Evolutionary conservation across 1,140 invertebrate species (phyloP), one percentile per base, ranked within the genome.

Genomic region (Asbolus verrucosus): DNA sequence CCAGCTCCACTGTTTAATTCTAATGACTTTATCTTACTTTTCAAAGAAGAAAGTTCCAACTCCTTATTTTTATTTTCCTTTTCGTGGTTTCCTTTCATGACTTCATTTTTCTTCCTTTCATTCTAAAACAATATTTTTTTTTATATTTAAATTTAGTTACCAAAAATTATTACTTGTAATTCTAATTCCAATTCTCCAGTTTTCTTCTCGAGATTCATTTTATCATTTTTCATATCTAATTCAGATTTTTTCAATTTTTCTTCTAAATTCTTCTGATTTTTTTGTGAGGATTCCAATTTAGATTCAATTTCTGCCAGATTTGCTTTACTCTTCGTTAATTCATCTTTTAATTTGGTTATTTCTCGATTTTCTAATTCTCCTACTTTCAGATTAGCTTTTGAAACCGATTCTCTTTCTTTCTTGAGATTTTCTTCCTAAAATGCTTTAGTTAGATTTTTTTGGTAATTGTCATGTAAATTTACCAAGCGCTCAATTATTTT

Each of bases 31-130:
- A 89, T 83, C 80, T 91, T 91, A 21, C 85, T 87, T 74, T 88
- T 90, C 6, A 92, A 79, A 9, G 82, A 83, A 1, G 85, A 83
- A 33, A 93, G 77, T 79, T 92, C 90, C 2, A 85, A 81, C 73
- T 91, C 90, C 75, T 87, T 86, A 71, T 86, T 87, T 76, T 87
- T 87, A n/a, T 84, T 77, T 74, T 88, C 86, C 74, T 85, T 86
- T 39, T 89, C 87, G 33, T 87, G 84, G 43, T 86, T 85, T 11
- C 81, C 74, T 75, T 89, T 88, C 76, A 88, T 81, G 46, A 87
- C 78, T 62, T 90, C 89, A 38, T 86, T 62, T 77, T 86, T 87
- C 74, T 88, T 89, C 63, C 84, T 84, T 77, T 91, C 89, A 65
- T 87, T 85, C 87, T 89, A 65, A 41, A 72, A 74, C 67, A n/a